These are phyloP conservation scores for Odontophorus gujanensis DNA, from an alignment of 2,113 vertebrate genomes.

Conservation along the genomic window DNA sequence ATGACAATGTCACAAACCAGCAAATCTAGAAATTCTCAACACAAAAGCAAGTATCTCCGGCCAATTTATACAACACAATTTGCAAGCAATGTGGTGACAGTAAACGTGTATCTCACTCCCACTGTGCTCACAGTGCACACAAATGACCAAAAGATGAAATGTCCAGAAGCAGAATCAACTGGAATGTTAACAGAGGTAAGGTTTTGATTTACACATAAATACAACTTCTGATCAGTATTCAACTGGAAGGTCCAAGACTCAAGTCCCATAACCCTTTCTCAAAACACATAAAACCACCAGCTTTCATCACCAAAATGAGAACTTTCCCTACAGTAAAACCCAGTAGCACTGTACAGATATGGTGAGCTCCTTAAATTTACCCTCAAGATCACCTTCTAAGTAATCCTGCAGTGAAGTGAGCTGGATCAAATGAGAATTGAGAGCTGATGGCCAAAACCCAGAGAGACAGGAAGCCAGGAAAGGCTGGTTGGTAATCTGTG, in stretches of 20 bases:
- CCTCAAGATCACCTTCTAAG: background rate
- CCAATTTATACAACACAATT: conserved; percentile 37
- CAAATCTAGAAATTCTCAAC: conserved; percentile 9
- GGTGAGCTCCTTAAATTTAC: background rate
- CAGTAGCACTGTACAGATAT: background rate
- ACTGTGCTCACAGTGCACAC: conserved; percentile 82
- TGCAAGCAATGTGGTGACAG: conserved; percentile 3
- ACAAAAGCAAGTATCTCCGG: conserved; percentile 11
- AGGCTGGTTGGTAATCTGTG: background rate
- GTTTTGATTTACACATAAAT: conserved; percentile 83
- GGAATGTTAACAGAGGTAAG: conserved; percentile 67
- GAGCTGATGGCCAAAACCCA: background rate
- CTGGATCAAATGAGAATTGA: background rate
- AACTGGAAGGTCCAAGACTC: conserved; percentile 29
- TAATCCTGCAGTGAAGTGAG: background rate
- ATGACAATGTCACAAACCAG: conserved; percentile 6
- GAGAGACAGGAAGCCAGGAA: background rate
- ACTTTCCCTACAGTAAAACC: background rate
- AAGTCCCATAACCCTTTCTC: background rate
- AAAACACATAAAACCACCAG: background rate
- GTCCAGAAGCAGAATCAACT: conserved; percentile 56
- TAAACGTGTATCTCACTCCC: conserved; percentile 50
- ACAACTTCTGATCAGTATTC: conserved; percentile 62
- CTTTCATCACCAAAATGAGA: background rate
- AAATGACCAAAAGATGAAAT: conserved; percentile 71